phyloP scores from a whole-genome alignment of 2,888 invertebrate species.

The Smittia aterrima region DNA sequence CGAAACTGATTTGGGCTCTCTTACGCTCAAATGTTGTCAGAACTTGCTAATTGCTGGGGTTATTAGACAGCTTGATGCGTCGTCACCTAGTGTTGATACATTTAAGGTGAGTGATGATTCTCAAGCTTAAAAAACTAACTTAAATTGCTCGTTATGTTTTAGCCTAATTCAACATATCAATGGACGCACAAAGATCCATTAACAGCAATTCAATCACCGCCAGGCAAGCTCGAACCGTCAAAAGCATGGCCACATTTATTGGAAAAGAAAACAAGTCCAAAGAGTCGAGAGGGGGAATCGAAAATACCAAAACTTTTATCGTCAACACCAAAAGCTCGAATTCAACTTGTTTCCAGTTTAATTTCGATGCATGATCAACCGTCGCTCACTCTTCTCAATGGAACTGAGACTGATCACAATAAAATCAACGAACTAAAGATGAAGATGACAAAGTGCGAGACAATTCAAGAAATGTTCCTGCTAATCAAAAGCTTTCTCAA shows the following conservation, averaged over 20 bases:
- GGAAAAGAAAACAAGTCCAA: constrained; percentile 41
- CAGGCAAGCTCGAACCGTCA: constrained; percentile 67
- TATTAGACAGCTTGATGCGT: constrained; percentile 60
- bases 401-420: constrained; percentile 20
- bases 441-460: constrained; percentile 27
- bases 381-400: constrained; percentile 4
- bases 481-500: constrained; percentile 12
- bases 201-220: constrained; percentile 65
- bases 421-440: constrained; percentile 22
- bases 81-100: constrained; percentile 37
- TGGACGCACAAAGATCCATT: constrained; percentile 81
- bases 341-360: constrained; percentile 4
- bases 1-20: constrained; percentile 69
- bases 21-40: constrained; percentile 82
- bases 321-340: constrained; percentile 20
- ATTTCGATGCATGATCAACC: background rate
- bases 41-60: constrained; percentile 85
- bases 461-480: background rate
- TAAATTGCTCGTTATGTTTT: too few species aligned
- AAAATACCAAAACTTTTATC: constrained; percentile 36
- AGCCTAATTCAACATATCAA: constrained; percentile 89
- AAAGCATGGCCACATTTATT: constrained; percentile 70
- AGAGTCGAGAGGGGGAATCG: constrained; percentile 30
- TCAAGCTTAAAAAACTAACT: too few species aligned
- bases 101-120: constrained; percentile 44